Base-by-base conservation (phyloP, 2,797 vertebrate species). In the Siniperca scherzeri region DNA sequence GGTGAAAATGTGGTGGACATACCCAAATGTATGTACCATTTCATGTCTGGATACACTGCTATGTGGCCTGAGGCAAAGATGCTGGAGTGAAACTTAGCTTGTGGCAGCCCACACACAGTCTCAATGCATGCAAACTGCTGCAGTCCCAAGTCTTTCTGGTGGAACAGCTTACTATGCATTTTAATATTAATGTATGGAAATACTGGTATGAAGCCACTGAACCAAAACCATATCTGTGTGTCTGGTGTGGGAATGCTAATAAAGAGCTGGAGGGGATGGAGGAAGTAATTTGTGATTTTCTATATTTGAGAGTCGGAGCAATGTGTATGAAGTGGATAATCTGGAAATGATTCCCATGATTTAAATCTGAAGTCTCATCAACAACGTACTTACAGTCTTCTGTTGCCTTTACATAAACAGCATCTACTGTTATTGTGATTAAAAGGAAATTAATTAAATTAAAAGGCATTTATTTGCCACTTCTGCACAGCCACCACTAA, bases 101-200 rank as follows among this genome's bases (percentile, higher is more conserved):
- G 57, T 81, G 69, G 52, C 36, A 66, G 65, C 71, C 52, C 70
- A 82, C 72, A 82, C 70, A 81, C 57, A 70, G 65, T 50, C 42
- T 40, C 59, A 80, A 30, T n/a, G 36, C 61, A 78, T 77, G 70
- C 56, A 78, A 80, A 80, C 77, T 1, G 14, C 73, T 85, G 74
- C 50, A 61, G 53, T 67, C 27, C 44, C 40, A 67, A 64, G 69
- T 87, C 78, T 83, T 42, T 88, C 84, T 80, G 46, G 53, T 69
- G 69, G 76, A 89, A 78, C 80, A 82, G 75, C 79, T 89, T 89
- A 78, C 62, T 87, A 78, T 89, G 83, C 73, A 87, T 80, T 77
- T 30, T 11, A 84, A 89, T 90, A 90, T 85, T 81, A 80, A 92
- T 91, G 76, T 80, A 81, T 90, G 83, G 83, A 85, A 89, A 91